A percentile compares a stretch with the other conserved stretches of the same genome.
Conservation (phyloP, 2,888 invertebrate genomes). For the Pollenia angustigena region DNA sequence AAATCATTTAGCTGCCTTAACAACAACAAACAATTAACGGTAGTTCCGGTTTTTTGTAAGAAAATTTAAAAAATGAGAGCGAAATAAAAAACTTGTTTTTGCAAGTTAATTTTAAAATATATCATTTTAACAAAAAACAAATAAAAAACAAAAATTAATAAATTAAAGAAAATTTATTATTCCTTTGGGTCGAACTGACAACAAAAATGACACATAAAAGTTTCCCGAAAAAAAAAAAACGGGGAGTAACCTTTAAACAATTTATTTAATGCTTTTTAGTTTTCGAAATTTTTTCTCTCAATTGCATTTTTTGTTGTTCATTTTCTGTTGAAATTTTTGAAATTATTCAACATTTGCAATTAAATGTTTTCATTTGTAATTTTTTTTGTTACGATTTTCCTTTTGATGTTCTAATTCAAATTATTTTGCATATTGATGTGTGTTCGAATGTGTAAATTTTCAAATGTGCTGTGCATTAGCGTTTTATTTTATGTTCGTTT, state of each 20-base stretch:
- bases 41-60: constrained; percentile 34
- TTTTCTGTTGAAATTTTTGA: constrained; percentile 17
- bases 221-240: neutral
- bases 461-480: constrained; percentile 24
- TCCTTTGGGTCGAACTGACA: neutral
- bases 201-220: constrained; percentile 14
- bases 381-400: neutral
- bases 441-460: constrained; percentile 4
- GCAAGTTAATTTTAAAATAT: neutral
- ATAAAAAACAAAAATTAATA: neutral
- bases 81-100: neutral
- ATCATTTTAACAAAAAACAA: neutral
- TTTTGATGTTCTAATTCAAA: neutral
- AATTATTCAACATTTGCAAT: constrained; percentile 17
- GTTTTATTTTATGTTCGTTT: constrained; percentile 20
- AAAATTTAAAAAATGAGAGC: neutral
- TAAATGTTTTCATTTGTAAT: constrained; percentile 31
- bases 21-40: neutral
- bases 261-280: neutral
- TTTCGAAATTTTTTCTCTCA: neutral
- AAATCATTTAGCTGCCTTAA: constrained; percentile 1
- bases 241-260: constrained; percentile 11
- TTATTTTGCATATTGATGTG: constrained; percentile 64
- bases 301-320: constrained; percentile 31
- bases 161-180: neutral